A percentile compares a stretch with the other conserved stretches of the same genome.
Evolutionary conservation across 2,113 vertebrate genomes (phyloP).

Genomic region (Ctenodactylus gundi): DNA sequence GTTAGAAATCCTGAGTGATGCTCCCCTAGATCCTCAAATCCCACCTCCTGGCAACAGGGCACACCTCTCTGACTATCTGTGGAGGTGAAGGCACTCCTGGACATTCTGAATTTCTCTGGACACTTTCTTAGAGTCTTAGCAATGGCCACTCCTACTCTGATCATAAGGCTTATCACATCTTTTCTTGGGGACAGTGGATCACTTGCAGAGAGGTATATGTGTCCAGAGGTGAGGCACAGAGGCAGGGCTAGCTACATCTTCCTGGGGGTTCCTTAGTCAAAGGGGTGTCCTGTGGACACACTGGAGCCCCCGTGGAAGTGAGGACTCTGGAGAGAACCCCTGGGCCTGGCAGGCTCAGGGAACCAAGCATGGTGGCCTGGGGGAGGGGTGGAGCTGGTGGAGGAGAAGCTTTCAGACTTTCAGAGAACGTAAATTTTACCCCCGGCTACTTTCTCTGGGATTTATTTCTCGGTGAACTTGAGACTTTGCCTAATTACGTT

Average conservation of each 20-base stretch:
- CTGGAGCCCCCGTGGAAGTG: background rate
- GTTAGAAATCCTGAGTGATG: background rate
- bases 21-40: background rate
- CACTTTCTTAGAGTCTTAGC: background rate
- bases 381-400: slow-evolving; percentile 50
- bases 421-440: slow-evolving; percentile 80
- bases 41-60: background rate
- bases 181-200: background rate
- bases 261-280: background rate
- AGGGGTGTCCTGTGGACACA: background rate
- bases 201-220: background rate
- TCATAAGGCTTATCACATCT: background rate
- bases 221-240: background rate
- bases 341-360: background rate
- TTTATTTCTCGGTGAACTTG: slow-evolving; percentile 82
- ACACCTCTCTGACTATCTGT: background rate
- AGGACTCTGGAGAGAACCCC: background rate
- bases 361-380: slow-evolving; percentile 66
- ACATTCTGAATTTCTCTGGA: background rate
- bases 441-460: slow-evolving; percentile 81
- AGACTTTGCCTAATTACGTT: slow-evolving; percentile 82
- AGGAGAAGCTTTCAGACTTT: slow-evolving; percentile 77
- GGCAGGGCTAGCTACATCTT: too few relatives aligned
- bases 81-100: background rate
- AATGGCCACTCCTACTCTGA: too few relatives aligned